A percentile compares a stretch with the other conserved stretches of the same genome.
Conservation (phyloP, 2,888 invertebrate genomes). For the Esperia sulphurella region DNA sequence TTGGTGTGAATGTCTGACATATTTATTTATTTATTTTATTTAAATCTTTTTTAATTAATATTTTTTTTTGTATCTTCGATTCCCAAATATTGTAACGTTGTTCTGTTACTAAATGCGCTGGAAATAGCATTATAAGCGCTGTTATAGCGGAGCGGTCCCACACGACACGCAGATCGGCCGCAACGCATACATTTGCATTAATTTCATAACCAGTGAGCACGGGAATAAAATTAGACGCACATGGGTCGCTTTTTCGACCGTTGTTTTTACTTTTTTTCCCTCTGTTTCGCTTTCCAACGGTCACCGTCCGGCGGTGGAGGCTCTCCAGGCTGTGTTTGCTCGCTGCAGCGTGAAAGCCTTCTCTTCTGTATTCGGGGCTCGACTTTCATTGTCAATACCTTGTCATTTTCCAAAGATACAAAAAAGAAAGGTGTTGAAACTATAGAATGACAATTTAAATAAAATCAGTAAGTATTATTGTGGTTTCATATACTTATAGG, state of each 20-base stretch:
- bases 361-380: background rate
- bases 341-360: slow-evolving; percentile 1
- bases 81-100: too few relatives aligned
- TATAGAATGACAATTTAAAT: too few relatives aligned
- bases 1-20: too few relatives aligned
- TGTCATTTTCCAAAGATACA: background rate
- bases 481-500: too few relatives aligned
- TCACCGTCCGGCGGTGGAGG: slow-evolving; percentile 13
- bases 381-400: background rate
- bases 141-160: background rate
- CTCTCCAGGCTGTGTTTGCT: background rate
- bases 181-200: slow-evolving; percentile 73
- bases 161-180: slow-evolving; percentile 38
- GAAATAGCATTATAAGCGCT: background rate
- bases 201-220: slow-evolving; percentile 78
- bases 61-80: too few relatives aligned
- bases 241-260: slow-evolving; percentile 62
- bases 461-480: too few relatives aligned
- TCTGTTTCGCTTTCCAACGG: slow-evolving; percentile 53
- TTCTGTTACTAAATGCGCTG: background rate
- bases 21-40: too few relatives aligned
- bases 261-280: slow-evolving; percentile 56
- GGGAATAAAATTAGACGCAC: slow-evolving; percentile 76
- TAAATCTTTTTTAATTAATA: too few relatives aligned
- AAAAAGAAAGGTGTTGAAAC: too few relatives aligned